Conservation (phyloP, 1,140 invertebrate genomes). For the Magallana ariakensis region DNA sequence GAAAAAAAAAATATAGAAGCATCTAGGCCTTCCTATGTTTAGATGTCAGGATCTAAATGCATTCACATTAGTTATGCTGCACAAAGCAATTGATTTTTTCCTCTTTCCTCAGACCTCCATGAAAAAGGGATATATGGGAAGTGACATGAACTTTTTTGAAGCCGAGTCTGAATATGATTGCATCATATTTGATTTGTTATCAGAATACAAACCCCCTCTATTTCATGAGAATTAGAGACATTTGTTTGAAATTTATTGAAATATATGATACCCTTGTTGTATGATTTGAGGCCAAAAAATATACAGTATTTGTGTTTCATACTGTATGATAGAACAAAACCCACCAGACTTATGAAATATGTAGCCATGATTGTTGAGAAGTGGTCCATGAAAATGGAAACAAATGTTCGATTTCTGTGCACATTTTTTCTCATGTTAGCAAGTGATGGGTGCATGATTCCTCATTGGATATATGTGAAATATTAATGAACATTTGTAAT, state of each 20-base stretch:
- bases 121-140: background rate
- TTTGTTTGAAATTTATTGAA: slow-evolving; percentile 8
- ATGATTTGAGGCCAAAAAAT: slow-evolving; percentile 17
- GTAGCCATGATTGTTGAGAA: too few species aligned
- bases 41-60: slow-evolving; percentile 2
- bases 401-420: background rate
- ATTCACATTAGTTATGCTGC: background rate
- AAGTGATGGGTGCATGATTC: background rate
- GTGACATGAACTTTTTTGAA: slow-evolving; percentile 32
- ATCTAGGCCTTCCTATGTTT: background rate
- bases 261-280: slow-evolving; percentile 5
- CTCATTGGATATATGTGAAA: background rate
- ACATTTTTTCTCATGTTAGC: background rate
- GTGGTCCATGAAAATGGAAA: too few species aligned
- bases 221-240: slow-evolving; percentile 31
- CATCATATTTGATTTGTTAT: background rate
- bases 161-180: slow-evolving; percentile 24
- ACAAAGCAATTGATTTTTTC: slow-evolving; percentile 21
- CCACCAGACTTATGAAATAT: background rate
- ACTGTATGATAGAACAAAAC: slow-evolving; percentile 10
- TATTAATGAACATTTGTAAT: background rate
- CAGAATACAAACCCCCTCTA: background rate
- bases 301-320: slow-evolving; percentile 31
- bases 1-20: background rate
- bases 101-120: background rate